These are phyloP conservation scores for Sebastes variabilis DNA, from an alignment of 2,797 vertebrate genomes.

Conservation along the genomic window DNA sequence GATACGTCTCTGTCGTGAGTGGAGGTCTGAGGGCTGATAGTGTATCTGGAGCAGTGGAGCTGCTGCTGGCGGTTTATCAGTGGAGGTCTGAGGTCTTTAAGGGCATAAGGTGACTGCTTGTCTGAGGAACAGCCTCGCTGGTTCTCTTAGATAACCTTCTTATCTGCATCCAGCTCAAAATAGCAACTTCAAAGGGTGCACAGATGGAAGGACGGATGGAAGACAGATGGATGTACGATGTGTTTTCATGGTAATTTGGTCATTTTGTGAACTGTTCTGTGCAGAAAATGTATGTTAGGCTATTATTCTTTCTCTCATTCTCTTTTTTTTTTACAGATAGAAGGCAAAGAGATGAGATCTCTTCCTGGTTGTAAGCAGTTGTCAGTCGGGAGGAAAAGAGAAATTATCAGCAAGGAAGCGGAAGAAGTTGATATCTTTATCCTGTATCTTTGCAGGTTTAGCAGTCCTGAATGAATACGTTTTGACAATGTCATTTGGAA, in stretches of 20 bases:
- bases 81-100: constrained; percentile 40
- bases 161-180: constrained; percentile 61
- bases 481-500: background rate
- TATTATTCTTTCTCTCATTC: background rate
- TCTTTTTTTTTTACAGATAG: background rate
- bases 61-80: constrained; percentile 69
- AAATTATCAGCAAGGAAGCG: constrained; percentile 28
- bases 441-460: constrained; percentile 2
- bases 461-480: constrained; percentile 1
- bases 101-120: constrained; percentile 62
- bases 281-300: background rate
- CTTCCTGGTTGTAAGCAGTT: constrained; percentile 8
- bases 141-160: constrained; percentile 63
- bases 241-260: background rate
- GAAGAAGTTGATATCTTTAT: background rate
- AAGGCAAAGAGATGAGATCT: constrained; percentile 7
- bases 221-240: background rate
- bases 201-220: constrained; percentile 1
- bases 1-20: constrained; percentile 11
- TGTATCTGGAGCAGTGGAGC: constrained; percentile 54
- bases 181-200: constrained; percentile 51
- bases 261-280: background rate
- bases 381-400: constrained; percentile 1
- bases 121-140: constrained; percentile 54
- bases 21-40: constrained; percentile 53